Evolutionary conservation across 2,888 invertebrate genomes (phyloP).

Genomic region (Suillia variegata): DNA sequence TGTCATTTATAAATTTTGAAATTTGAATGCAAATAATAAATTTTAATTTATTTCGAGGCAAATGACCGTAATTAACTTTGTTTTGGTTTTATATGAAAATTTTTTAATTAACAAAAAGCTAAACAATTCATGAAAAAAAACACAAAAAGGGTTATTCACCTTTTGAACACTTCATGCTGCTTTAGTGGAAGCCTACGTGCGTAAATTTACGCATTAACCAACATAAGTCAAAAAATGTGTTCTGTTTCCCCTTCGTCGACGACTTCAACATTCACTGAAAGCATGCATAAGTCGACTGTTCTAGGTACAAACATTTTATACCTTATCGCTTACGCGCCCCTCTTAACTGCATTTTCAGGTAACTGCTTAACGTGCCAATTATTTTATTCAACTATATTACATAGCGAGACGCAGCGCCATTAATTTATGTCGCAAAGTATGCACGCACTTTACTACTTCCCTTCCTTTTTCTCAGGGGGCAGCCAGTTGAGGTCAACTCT

Average conservation of each 20-base stretch:
- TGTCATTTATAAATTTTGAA: too few relatives aligned
- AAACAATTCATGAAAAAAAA: background rate
- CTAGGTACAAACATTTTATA: too few relatives aligned
- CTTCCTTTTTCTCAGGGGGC: background rate
- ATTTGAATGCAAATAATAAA: slow-evolving; percentile 17
- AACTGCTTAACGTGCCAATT: slow-evolving; percentile 34
- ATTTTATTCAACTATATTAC: slow-evolving; percentile 32
- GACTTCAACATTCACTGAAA: too few relatives aligned
- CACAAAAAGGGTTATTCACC: too few relatives aligned
- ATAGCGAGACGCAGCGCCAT: slow-evolving; percentile 25
- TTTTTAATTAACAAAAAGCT: background rate
- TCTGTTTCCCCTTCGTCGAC: background rate
- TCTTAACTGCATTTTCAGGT: too few relatives aligned
- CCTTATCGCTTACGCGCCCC: too few relatives aligned
- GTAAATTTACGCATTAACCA: background rate
- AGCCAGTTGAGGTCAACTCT: background rate
- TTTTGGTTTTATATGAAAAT: background rate
- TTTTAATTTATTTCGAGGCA: slow-evolving; percentile 19
- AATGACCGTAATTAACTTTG: slow-evolving; percentile 2
- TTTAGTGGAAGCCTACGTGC: background rate
- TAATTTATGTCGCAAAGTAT: slow-evolving; percentile 15
- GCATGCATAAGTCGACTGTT: too few relatives aligned
- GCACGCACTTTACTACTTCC: background rate
- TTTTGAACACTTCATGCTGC: too few relatives aligned
- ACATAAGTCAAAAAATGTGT: background rate